phyloP scores from a whole-genome alignment of 2,113 vertebrate genomes.

The Anguilla rostrata region DNA sequence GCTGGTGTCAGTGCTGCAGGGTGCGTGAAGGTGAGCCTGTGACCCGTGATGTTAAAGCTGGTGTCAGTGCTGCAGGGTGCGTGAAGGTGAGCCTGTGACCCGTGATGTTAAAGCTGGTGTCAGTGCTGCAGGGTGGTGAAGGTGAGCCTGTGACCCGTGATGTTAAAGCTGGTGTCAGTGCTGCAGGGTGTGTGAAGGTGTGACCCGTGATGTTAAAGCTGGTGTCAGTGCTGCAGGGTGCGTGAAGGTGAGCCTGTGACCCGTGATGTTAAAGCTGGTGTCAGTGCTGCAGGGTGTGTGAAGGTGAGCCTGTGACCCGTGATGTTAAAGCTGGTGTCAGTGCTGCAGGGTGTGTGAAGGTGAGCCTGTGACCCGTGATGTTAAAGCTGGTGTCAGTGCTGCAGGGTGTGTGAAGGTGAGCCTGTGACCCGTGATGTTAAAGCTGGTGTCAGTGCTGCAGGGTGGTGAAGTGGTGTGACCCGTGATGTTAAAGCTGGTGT shows the following conservation, averaged over 20 bases:
- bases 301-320: slow-evolving; percentile 72
- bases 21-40: slow-evolving; percentile 79
- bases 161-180: neutral
- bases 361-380: slow-evolving; percentile 42
- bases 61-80: neutral
- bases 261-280: neutral
- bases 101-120: neutral
- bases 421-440: neutral
- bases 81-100: neutral
- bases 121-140: too few relatives aligned
- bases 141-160: slow-evolving; percentile 60
- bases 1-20: too few relatives aligned
- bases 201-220: neutral
- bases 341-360: too few relatives aligned
- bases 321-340: neutral
- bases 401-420: neutral
- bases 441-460: too few relatives aligned
- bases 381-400: neutral
- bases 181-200: too few relatives aligned
- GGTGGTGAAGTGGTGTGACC: slow-evolving; percentile 75
- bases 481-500: neutral
- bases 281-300: too few relatives aligned
- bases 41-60: neutral
- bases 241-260: neutral
- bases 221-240: neutral